A percentile compares a stretch with the other conserved stretches of the same genome.
These are phyloP conservation scores for Manis crassicaudata DNA, from an alignment of 2,797 vertebrate genomes.

Conservation along the genomic window DNA sequence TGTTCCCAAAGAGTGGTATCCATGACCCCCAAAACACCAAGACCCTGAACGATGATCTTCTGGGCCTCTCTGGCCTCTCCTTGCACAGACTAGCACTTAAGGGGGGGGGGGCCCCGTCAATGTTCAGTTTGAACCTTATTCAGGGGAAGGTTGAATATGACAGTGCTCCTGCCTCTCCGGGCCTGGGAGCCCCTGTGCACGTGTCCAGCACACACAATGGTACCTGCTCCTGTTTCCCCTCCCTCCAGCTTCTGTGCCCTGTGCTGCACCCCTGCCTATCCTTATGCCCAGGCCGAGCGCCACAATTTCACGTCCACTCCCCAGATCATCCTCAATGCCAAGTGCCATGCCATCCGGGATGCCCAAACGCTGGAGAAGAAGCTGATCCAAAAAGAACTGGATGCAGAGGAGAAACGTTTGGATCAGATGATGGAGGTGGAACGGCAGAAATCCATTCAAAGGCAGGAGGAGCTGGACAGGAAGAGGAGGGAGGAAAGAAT, in stretches of 20 bases:
- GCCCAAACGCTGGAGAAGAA: constrained; percentile 92
- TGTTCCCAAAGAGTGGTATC: background rate
- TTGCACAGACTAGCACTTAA: background rate
- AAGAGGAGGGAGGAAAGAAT: constrained; percentile 87
- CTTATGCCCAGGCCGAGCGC: background rate
- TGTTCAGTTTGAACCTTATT: background rate
- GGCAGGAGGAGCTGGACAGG: constrained; percentile 86
- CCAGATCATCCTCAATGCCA: constrained; percentile 91
- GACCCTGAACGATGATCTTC: background rate
- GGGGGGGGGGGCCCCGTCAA: background rate
- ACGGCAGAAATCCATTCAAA: constrained; percentile 86
- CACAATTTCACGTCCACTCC: background rate
- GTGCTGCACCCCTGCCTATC: background rate
- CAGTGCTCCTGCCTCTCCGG: background rate
- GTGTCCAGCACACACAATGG: no score
- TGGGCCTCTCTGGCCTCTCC: background rate
- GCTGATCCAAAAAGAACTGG: constrained; percentile 87
- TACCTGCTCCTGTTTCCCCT: background rate
- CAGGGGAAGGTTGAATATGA: background rate
- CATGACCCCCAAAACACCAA: background rate
- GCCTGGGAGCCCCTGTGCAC: background rate
- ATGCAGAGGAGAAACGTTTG: constrained; percentile 90
- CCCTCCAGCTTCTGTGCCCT: background rate
- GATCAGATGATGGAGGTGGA: constrained; percentile 93
- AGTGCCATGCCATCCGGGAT: constrained; percentile 93